Evolutionary conservation across 2,797 vertebrate species (phyloP).

Genomic region (Pipistrellus nathusii): DNA sequence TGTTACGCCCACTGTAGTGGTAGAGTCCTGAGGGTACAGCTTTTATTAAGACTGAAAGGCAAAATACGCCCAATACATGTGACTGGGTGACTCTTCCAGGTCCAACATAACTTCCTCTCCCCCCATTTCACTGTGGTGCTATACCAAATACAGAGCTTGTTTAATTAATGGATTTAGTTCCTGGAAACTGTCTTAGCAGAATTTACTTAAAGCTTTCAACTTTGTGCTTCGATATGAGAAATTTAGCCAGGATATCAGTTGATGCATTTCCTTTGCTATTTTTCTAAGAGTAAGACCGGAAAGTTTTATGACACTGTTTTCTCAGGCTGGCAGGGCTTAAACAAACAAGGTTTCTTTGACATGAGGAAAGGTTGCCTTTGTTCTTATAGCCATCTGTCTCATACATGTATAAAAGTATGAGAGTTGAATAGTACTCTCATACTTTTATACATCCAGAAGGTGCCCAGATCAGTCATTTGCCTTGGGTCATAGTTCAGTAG

Average conservation of each 20-base stretch:
- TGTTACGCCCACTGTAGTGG: neutral
- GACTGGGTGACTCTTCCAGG: neutral
- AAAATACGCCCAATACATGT: neutral
- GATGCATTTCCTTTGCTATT: conserved; percentile 68
- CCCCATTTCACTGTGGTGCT: neutral
- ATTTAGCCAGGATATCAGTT: conserved; percentile 57
- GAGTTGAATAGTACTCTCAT: neutral
- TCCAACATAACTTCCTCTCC: neutral
- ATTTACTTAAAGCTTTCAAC: conserved; percentile 67
- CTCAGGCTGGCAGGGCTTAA: conserved; percentile 65
- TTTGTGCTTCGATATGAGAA: conserved; percentile 54
- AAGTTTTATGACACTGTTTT: conserved; percentile 54
- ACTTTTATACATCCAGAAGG: conserved; percentile 9
- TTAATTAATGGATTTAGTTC: conserved; percentile 65
- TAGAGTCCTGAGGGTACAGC: neutral
- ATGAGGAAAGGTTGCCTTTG: conserved; percentile 59
- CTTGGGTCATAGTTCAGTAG: neutral
- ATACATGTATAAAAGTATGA: no score
- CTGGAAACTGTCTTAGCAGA: conserved; percentile 63
- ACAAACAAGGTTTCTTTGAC: conserved; percentile 58
- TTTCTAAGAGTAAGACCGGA: conserved; percentile 54
- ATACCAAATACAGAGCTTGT: neutral
- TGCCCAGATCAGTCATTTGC: neutral
- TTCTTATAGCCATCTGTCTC: neutral
- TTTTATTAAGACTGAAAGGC: neutral